These are phyloP conservation scores for Cetonia aurata DNA, from an alignment of 2,888 invertebrate species.

Conservation along the genomic window DNA sequence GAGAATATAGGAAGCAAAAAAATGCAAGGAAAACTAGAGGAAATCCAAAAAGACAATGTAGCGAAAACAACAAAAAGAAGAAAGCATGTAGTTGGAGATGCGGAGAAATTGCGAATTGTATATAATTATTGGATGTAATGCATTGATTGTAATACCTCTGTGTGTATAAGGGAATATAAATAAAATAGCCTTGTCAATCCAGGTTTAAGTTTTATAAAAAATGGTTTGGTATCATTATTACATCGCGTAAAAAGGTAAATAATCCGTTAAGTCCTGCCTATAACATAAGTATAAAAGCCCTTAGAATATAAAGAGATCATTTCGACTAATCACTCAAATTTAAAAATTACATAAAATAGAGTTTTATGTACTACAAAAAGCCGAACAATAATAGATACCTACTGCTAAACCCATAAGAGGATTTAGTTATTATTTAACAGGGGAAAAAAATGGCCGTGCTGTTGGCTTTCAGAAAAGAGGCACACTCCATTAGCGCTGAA, in stretches of 20 bases:
- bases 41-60: no score
- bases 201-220: no score
- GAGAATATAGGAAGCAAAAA: no score
- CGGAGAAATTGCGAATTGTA: no score
- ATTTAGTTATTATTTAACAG: constrained; percentile 41
- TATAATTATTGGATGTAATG: no score
- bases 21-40: no score
- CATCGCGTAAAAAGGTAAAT: constrained; percentile 35
- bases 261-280: constrained; percentile 10
- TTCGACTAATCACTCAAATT: background rate
- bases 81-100: no score
- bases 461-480: constrained; percentile 5
- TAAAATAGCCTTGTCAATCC: no score
- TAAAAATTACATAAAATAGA: constrained; percentile 15
- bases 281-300: constrained; percentile 8
- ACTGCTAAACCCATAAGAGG: constrained; percentile 40
- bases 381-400: background rate
- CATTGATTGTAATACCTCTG: no score
- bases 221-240: no score
- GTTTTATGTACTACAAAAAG: constrained; percentile 1
- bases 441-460: constrained; percentile 6
- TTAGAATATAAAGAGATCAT: constrained; percentile 14
- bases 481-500: constrained; percentile 42
- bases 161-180: no score
- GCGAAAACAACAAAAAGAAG: no score